phyloP scores from a whole-genome alignment of 2,797 vertebrate genomes.

The Helarctos malayanus region DNA sequence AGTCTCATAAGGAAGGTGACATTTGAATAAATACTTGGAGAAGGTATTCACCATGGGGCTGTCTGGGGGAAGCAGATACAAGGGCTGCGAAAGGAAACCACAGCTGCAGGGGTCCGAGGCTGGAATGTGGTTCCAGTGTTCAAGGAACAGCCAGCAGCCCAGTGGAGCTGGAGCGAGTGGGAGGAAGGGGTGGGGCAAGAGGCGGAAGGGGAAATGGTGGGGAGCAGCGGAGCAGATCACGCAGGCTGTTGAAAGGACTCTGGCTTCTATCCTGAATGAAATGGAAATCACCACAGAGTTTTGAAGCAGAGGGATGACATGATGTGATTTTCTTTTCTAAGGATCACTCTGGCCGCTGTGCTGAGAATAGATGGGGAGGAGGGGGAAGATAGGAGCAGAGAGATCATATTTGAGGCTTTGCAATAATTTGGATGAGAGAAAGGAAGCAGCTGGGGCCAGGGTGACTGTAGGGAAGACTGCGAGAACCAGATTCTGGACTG shows the following conservation, averaged over 20 bases:
- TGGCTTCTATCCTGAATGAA: constrained; percentile 13
- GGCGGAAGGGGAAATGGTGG: background rate
- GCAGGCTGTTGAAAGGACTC: background rate
- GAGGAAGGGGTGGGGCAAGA: background rate
- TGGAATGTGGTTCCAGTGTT: background rate
- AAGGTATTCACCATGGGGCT: background rate
- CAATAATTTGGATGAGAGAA: background rate
- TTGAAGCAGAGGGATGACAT: background rate
- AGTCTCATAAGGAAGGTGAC: background rate
- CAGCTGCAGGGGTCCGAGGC: background rate
- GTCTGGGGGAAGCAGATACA: background rate
- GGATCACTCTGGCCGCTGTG: background rate
- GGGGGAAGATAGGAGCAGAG: background rate
- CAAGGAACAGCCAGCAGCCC: background rate
- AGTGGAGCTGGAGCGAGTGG: background rate
- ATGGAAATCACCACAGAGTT: background rate
- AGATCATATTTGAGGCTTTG: background rate
- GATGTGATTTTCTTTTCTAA: background rate
- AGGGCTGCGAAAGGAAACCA: background rate
- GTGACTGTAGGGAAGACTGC: accelerated
- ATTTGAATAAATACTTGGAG: background rate
- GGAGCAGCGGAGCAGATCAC: no score
- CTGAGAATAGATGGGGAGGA: background rate
- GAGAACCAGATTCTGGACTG: background rate
- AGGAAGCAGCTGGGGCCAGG: background rate